These are phyloP conservation scores for Dasysyrphus tricinctus DNA, from an alignment of 2,888 invertebrate genomes.

Conservation along the genomic window DNA sequence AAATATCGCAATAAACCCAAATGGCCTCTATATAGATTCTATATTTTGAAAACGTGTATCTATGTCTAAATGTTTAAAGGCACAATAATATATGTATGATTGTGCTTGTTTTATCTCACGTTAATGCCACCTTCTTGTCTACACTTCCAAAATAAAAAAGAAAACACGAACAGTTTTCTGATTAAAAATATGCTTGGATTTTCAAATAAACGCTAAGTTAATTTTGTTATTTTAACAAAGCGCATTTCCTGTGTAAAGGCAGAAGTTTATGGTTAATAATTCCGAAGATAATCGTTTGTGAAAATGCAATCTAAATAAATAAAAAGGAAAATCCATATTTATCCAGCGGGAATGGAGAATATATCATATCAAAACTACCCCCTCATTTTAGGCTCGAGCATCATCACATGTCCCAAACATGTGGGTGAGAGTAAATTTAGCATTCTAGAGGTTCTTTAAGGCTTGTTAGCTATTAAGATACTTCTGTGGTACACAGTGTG, in stretches of 20 bases:
- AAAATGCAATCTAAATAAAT: conserved; percentile 47
- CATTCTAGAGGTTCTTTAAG: background rate
- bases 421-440: background rate
- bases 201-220: conserved; percentile 41
- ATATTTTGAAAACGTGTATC: conserved; percentile 10
- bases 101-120: conserved; percentile 29
- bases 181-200: conserved; percentile 41
- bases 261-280: conserved; percentile 65
- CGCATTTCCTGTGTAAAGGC: conserved; percentile 17
- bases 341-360: conserved; percentile 33
- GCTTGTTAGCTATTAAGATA: background rate
- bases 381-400: background rate
- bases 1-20: conserved; percentile 48
- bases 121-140: conserved; percentile 34
- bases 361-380: conserved; percentile 30
- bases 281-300: conserved; percentile 52
- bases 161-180: background rate
- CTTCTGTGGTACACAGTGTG: background rate
- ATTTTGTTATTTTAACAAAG: conserved; percentile 33
- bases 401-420: background rate
- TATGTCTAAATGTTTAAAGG: background rate
- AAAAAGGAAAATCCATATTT: conserved; percentile 49
- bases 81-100: background rate
- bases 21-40: conserved; percentile 39
- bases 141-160: conserved; percentile 6